Base-by-base conservation (phyloP, 2,888 invertebrate genomes). In the Galerucella pusilla region DNA sequence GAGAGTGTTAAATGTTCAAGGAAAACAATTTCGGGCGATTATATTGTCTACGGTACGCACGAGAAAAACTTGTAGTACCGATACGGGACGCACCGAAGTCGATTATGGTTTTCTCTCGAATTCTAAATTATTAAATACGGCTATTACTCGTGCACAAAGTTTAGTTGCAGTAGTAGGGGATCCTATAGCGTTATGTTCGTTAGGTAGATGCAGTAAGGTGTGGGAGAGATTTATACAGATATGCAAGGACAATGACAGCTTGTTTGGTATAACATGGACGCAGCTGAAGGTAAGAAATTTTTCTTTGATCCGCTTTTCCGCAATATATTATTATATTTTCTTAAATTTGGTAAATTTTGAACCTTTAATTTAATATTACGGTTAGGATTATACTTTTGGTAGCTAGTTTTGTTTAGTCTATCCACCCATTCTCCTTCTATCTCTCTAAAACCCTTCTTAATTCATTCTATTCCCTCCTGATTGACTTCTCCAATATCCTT, bases 91-190 rank as follows among this genome's bases (percentile, higher is more conserved):
- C 6, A 90, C 91, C 72, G 91, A 92, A 75, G 91, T 93, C 70
- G 94, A 95, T 84, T 94, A 94, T 83, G 95, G 95, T 0, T 96
- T 96, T 85, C 87, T 96, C 61, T 95, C 95, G 42, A 94, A 95
- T 86, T 93, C 93, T 0, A 93, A 95, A 83, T 89, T 96, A 5
- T 86, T 96, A 42, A 96, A 95, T 84, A 96, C 96, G 0, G 96
- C 96, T 0, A 93, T 96, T 68, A 96, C 91, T 0, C 89, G 96
- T 75, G 95, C 96, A 0, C 94, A 94, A 87, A 94, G 94, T 81
- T 87, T 95, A 66, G 94, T 96, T 0, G 94, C 94, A 3, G 94
- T 96, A 14, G 93, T 96, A 1, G 96, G 96, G 0, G 96, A 96
- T 88, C 95, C 96, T 0, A 92, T 95, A 0, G 94, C 94, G 0